phyloP scores from a whole-genome alignment of 2,888 invertebrate species.

The Spicauda simplicius region DNA sequence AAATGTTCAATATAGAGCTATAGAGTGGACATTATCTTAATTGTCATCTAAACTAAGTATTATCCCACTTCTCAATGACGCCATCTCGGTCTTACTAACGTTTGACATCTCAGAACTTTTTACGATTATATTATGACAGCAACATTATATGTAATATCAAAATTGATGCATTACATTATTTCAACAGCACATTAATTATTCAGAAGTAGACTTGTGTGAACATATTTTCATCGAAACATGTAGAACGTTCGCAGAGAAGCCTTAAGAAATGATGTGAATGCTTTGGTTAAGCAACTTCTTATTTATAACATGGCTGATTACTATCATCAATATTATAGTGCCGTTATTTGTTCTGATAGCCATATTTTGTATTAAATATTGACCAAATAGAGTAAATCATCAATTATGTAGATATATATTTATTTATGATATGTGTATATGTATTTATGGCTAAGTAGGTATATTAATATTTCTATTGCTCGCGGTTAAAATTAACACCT shows the following conservation, averaged over 20 bases:
- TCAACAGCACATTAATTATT: constrained; percentile 1
- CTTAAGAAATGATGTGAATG: constrained; percentile 1
- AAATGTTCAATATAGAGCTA: no score
- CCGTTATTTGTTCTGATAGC: background rate
- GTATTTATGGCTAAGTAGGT: no score
- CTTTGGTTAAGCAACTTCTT: background rate
- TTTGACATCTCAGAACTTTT: no score
- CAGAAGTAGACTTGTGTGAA: background rate
- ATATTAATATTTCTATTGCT: no score
- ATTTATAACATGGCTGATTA: background rate
- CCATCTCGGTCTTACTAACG: no score
- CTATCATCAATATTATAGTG: background rate
- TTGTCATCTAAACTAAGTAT: no score
- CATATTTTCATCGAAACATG: background rate
- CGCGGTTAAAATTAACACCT: no score
- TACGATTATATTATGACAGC: no score
- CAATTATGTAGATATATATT: background rate
- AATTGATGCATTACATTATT: background rate
- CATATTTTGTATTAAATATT: background rate
- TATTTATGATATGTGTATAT: no score
- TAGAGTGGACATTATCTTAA: no score
- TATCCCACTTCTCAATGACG: no score
- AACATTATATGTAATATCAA: no score
- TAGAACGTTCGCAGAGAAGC: background rate
- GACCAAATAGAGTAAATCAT: background rate